A percentile compares a stretch with the other conserved stretches of the same genome.
These are phyloP conservation scores for Scolanthus callimorphus DNA, from an alignment of 92 coral and sea anemone species.

Conservation along the genomic window DNA sequence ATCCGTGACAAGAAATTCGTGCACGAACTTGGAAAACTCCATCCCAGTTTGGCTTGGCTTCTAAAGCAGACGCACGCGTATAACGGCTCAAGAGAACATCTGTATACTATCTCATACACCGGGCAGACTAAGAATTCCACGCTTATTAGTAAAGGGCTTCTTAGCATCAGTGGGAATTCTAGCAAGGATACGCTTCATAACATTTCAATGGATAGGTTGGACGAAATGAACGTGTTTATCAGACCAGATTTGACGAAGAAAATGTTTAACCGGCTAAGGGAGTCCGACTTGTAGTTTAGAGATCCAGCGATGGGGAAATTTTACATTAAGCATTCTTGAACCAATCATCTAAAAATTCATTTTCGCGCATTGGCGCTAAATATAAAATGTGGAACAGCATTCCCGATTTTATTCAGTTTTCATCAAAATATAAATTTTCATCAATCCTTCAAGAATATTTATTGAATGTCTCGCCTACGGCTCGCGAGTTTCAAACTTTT, in stretches of 20 bases:
- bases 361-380: too few species aligned
- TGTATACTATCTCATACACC: background rate
- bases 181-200: slow-evolving; percentile 11
- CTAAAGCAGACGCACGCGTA: slow-evolving; percentile 5
- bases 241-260: slow-evolving; percentile 19
- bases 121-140: background rate
- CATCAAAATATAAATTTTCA: too few species aligned
- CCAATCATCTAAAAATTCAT: too few species aligned
- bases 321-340: too few species aligned
- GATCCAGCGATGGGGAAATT: too few species aligned
- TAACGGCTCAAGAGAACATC: slow-evolving; percentile 18
- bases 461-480: too few species aligned
- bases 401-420: too few species aligned
- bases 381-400: too few species aligned
- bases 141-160: slow-evolving; percentile 4
- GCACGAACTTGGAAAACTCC: slow-evolving; percentile 28
- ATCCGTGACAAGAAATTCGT: slow-evolving; percentile 57
- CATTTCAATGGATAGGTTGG: too few species aligned
- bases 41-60: slow-evolving; percentile 9
- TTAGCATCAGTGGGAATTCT: slow-evolving; percentile 10
- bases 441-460: too few species aligned
- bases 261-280: slow-evolving; percentile 11
- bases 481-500: too few species aligned
- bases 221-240: too few species aligned
- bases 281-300: slow-evolving; percentile 12